Percentiles rank a stretch among this genome's conserved stretches.
phyloP scores from a whole-genome alignment of 2,888 invertebrate genomes.

The Azorinus chamasolen region DNA sequence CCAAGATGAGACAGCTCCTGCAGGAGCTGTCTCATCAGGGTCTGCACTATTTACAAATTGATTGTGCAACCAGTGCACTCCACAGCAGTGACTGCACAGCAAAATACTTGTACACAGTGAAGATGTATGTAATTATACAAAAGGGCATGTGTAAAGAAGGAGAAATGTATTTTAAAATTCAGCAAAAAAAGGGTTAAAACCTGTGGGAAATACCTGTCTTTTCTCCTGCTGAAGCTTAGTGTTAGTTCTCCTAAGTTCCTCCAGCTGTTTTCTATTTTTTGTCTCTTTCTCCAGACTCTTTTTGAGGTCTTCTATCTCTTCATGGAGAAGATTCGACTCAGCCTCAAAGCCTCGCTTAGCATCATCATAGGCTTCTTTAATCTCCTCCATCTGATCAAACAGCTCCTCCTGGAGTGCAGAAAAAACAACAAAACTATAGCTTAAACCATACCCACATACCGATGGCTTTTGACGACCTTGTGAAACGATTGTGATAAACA shows the following conservation, averaged over 20 bases:
- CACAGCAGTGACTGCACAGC: too few relatives aligned
- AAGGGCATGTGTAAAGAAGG: too few relatives aligned
- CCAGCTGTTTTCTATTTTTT: conserved; percentile 59
- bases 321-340: conserved; percentile 64
- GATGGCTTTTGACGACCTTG: too few relatives aligned
- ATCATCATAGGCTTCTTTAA: conserved; percentile 66
- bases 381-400: conserved; percentile 67
- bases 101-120: too few relatives aligned
- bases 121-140: too few relatives aligned
- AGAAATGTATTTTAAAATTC: too few relatives aligned
- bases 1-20: too few relatives aligned
- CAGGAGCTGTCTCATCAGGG: too few relatives aligned
- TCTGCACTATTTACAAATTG: too few relatives aligned
- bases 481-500: too few relatives aligned
- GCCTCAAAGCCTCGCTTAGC: conserved; percentile 69
- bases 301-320: conserved; percentile 68
- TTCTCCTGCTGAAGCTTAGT: conserved; percentile 66
- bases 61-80: too few relatives aligned
- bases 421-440: not conserved
- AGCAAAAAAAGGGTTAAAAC: too few relatives aligned
- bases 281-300: conserved; percentile 54
- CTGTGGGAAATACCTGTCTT: conserved; percentile 65
- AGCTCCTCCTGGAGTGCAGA: conserved; percentile 63
- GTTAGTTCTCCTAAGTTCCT: conserved; percentile 67
- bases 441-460: conserved; percentile 1